These are phyloP conservation scores for Drosophila kokeensis DNA, from an alignment of 2,888 invertebrate species.

Conservation along the genomic window DNA sequence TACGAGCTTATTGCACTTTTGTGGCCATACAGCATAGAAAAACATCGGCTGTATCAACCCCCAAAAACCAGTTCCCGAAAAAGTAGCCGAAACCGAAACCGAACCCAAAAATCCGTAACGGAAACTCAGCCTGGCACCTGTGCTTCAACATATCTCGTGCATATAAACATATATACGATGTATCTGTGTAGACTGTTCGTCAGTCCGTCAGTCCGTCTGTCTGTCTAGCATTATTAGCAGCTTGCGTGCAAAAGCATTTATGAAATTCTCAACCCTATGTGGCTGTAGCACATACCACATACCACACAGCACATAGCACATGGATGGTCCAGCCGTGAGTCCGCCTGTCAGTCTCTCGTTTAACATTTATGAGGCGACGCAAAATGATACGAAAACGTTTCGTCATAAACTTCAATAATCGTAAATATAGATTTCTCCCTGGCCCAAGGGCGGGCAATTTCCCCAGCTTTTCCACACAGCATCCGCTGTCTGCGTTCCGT, in stretches of 20 bases:
- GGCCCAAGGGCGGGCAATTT: slow-evolving; percentile 41
- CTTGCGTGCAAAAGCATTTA: slow-evolving; percentile 78
- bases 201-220: slow-evolving; percentile 1
- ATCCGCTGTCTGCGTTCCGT: background rate
- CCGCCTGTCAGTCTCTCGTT: slow-evolving; percentile 52
- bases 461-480: slow-evolving; percentile 1
- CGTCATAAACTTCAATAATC: slow-evolving; percentile 84
- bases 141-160: slow-evolving; percentile 30
- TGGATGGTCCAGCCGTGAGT: slow-evolving; percentile 21
- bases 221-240: slow-evolving; percentile 70
- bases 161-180: slow-evolving; percentile 9
- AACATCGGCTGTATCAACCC: slow-evolving; percentile 45
- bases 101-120: slow-evolving; percentile 38
- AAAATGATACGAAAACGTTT: slow-evolving; percentile 82
- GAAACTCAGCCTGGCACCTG: slow-evolving; percentile 56
- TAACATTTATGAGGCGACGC: slow-evolving; percentile 79
- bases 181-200: slow-evolving; percentile 18
- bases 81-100: slow-evolving; percentile 21
- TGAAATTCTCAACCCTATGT: slow-evolving; percentile 64
- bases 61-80: slow-evolving; percentile 39
- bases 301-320: background rate
- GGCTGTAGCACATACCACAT: background rate
- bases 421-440: slow-evolving; percentile 83
- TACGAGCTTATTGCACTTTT: slow-evolving; percentile 80
- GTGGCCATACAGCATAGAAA: slow-evolving; percentile 62